These are phyloP conservation scores for Gorsachius goisagi DNA, from an alignment of 2,113 vertebrate species.

Conservation along the genomic window DNA sequence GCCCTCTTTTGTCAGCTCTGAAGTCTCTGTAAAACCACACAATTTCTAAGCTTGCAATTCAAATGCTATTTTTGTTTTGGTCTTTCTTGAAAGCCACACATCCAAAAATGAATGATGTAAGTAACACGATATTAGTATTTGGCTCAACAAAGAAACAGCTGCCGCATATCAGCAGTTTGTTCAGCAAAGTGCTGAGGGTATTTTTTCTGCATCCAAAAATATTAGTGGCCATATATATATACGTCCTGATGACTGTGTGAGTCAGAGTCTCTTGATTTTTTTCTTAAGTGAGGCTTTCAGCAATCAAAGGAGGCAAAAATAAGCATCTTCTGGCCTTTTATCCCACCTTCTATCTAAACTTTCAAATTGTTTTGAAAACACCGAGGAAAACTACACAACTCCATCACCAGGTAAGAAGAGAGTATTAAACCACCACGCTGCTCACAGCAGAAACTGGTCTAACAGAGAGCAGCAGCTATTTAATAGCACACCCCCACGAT, in stretches of 20 bases:
- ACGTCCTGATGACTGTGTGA: background rate
- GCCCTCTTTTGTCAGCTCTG: background rate
- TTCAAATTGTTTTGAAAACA: background rate
- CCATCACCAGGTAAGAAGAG: background rate
- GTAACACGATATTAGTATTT: background rate
- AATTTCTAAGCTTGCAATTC: background rate
- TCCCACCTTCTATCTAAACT: background rate
- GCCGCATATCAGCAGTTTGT: background rate
- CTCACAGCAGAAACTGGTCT: background rate
- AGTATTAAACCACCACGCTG: background rate
- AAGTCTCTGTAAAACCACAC: background rate
- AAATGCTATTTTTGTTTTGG: background rate
- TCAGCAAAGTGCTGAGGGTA: conserved; percentile 39
- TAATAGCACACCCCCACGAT: background rate
- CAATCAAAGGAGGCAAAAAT: background rate
- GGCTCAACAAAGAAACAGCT: conserved; percentile 60
- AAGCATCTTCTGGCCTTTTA: background rate
- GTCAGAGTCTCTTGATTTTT: conserved; percentile 27
- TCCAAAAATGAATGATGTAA: background rate
- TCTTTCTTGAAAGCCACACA: background rate
- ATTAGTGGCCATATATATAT: background rate
- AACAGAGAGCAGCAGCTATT: background rate
- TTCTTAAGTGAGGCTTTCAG: background rate
- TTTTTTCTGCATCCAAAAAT: conserved; percentile 37
- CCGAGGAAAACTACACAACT: background rate